phyloP scores from a whole-genome alignment of 2,888 invertebrate species.

The Phalera bucephala region DNA sequence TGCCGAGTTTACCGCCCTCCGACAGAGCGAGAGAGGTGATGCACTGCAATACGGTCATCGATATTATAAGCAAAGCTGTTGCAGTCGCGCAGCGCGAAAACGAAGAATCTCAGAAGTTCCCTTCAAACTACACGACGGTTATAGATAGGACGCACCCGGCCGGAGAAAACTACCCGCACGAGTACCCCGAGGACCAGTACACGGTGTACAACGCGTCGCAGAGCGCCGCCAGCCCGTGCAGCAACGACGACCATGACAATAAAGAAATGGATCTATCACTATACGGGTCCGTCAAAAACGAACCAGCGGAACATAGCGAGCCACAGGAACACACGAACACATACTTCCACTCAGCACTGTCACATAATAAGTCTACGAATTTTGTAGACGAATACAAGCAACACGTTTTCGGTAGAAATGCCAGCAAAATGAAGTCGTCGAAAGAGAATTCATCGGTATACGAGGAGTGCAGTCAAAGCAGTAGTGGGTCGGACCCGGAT shows the following conservation, averaged over 20 bases:
- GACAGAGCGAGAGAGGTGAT: constrained; percentile 79
- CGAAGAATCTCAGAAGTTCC: constrained; percentile 68
- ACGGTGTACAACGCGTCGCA: constrained; percentile 52
- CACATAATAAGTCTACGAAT: constrained; percentile 50
- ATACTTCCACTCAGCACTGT: constrained; percentile 48
- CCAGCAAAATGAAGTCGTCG: constrained; percentile 50
- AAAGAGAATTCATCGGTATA: constrained; percentile 79
- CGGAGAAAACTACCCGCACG: constrained; percentile 53
- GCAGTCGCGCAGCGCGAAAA: constrained; percentile 77
- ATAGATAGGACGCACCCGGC: constrained; percentile 58
- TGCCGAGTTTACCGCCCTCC: constrained; percentile 80
- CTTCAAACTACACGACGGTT: constrained; percentile 58
- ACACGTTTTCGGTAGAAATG: constrained; percentile 54
- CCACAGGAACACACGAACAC: constrained; percentile 42
- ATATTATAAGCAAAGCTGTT: constrained; percentile 78
- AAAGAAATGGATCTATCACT: constrained; percentile 79
- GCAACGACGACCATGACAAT: constrained; percentile 67
- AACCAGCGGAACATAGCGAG: constrained; percentile 47
- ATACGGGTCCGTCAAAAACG: constrained; percentile 67
- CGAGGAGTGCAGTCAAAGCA: constrained; percentile 85
- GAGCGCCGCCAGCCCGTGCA: constrained; percentile 56
- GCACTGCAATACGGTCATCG: constrained; percentile 80
- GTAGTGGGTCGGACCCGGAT: constrained; percentile 89
- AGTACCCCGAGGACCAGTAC: constrained; percentile 67
- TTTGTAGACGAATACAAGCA: constrained; percentile 68